Evolutionary conservation across 2,888 invertebrate species (phyloP).

Genomic region (Tolmerus cingulatus): DNA sequence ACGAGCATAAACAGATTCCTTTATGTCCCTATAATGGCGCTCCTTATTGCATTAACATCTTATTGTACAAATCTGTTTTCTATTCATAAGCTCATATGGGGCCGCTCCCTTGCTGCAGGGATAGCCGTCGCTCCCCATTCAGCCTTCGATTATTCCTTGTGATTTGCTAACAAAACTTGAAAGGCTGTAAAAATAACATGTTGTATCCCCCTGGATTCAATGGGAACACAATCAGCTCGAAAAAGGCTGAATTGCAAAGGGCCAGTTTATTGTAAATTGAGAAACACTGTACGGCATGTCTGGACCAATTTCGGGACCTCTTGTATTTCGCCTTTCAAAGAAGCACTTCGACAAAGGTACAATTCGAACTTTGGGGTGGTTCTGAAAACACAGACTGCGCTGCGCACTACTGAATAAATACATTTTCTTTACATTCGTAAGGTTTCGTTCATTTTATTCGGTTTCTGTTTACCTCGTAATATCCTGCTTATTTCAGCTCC

Average conservation of each 20-base stretch:
- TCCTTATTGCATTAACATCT: constrained; percentile 19
- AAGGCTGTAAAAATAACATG: constrained; percentile 17
- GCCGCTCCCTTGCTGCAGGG: background rate
- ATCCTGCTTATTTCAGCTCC: background rate
- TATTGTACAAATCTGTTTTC: constrained; percentile 19
- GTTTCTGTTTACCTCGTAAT: constrained; percentile 5
- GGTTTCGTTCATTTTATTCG: background rate
- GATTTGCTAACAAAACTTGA: constrained; percentile 24
- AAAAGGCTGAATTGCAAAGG: constrained; percentile 25
- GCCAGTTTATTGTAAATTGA: constrained; percentile 20
- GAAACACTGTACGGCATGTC: background rate
- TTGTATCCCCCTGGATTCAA: background rate
- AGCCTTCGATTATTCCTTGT: constrained; percentile 13
- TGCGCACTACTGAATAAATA: constrained; percentile 13
- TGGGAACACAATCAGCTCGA: background rate
- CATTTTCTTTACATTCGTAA: constrained; percentile 21
- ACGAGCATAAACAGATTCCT: constrained; percentile 9
- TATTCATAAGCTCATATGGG: background rate
- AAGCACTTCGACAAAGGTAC: background rate
- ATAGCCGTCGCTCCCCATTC: background rate
- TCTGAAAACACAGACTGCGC: background rate
- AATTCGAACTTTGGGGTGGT: background rate
- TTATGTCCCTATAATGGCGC: background rate
- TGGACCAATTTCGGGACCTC: background rate
- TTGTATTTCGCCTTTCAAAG: background rate